A percentile compares a stretch with the other conserved stretches of the same genome.
phyloP scores from a whole-genome alignment of 64 coral and sea anemone species.

The Catalaphyllia jardinei region DNA sequence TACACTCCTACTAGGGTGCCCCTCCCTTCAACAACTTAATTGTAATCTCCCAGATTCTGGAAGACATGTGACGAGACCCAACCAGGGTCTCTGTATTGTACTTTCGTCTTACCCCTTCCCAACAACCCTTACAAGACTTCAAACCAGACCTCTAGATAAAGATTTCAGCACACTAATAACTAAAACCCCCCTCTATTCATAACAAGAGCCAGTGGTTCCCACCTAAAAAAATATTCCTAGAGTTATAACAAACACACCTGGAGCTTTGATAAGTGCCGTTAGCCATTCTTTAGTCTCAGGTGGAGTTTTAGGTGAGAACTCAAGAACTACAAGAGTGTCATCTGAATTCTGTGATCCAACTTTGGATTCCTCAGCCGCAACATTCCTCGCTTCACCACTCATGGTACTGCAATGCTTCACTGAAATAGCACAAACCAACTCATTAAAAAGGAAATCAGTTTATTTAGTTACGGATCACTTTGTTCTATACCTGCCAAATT shows the following conservation, averaged over 20 bases:
- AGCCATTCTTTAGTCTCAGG: conserved; percentile 90
- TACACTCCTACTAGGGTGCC: too few species aligned
- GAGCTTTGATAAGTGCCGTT: conserved; percentile 67
- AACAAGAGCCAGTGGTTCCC: neutral
- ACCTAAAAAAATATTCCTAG: neutral
- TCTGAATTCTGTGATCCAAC: neutral
- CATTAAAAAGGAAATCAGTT: neutral
- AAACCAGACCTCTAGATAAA: neutral
- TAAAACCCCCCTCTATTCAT: neutral
- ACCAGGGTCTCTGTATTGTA: too few species aligned
- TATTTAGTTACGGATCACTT: too few species aligned
- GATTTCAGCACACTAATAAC: neutral
- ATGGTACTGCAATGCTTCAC: neutral
- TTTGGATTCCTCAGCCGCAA: conserved; percentile 36
- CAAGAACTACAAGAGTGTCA: conserved; percentile 83
- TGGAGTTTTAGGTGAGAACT: conserved; percentile 84
- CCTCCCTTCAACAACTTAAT: too few species aligned
- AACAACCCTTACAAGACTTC: neutral
- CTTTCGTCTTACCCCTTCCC: too few species aligned
- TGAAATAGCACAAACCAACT: neutral
- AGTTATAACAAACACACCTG: conserved; percentile 55
- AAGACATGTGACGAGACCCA: too few species aligned
- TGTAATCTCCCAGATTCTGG: too few species aligned
- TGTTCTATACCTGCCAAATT: too few species aligned
- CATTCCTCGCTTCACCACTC: conserved; percentile 24